Evolutionary conservation across 2,113 vertebrate species (phyloP), one percentile per base, ranked within the genome.

Genomic region (Camelus bactrianus): DNA sequence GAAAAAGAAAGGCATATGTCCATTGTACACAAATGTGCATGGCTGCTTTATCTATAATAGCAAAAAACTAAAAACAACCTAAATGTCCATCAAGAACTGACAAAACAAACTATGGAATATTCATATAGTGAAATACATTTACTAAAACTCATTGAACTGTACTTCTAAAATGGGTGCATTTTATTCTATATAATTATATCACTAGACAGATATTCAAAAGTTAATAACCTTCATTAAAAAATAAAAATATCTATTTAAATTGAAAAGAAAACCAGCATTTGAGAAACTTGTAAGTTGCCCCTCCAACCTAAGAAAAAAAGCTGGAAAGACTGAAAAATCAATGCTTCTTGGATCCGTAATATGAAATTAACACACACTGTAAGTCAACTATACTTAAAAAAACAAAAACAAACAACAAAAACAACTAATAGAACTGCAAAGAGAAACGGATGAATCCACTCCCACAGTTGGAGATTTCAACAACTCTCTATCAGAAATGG

Each of bases 1-100:
- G 24, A 85, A 32, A 94, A 80, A 90, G 42, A 50, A 85, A 60
- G 30, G 12, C 20, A 10, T 69, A 75, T 30, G 26, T 17, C 19
- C 17, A 79, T 1, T 89, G 28, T 64, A 56, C 15, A 89, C 42
- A 92, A 86, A 79, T 62, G 30, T 76, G 17, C 69, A 76, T 1
- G 85, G n/a, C 5, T 89, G 50, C 42, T 84, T 86, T 90, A 81
- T 52, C 26, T 81, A 28, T 62, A 67, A 76, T 0, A 89, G n/a
- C 62, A 30, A 72, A 97, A 91, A 96, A 62, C 52, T 9, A 12
- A 73, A 89, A 62, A 52, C 22, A 91, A 80, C 15, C 72, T 69
- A 91, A 92, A 69, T 60, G 42, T 4, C 65, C 42, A 91, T 56
- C 42, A 92, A 86, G 12, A 50, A 24, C 42, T 30, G 28, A 76